Base-by-base conservation (phyloP, 2,888 invertebrate species). In the Ypsolopha scabrella region DNA sequence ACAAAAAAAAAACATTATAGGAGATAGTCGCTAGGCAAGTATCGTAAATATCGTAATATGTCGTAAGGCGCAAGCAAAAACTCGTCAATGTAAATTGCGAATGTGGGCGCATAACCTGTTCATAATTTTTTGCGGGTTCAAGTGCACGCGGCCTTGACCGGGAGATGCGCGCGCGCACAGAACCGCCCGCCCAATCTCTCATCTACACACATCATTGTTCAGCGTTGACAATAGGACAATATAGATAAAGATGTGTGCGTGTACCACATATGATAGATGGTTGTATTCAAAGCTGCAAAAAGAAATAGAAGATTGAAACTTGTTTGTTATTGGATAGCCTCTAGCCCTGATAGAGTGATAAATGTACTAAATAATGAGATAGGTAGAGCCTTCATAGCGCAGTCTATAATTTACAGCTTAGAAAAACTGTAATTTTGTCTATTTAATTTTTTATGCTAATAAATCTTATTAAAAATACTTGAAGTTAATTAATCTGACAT, bases 141-240 rank as follows among this genome's bases (percentile, higher is more conserved):
- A 72, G 75, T 80, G 78, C 76, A 76, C 66, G 73, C 69, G 83
- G 63, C 85, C 85, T 86, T 86, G 85, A 82, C 85, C 82, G 71
- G 63, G 67, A 67, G 70, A 8, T 13, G 38, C 60, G 62, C 62
- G 54, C 52, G 56, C 54, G 63, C 64, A 69, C 70, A 79, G 68
- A 75, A 82, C 24, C 24, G 24, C 24, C 24, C 24, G 24, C 24
- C 24, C 24, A 24, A 78, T 68, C 63, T 60, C 48, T 49, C 51
- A 54, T 54, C 50, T 50, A 43, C 47, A 50, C 41, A 51, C 48
- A 44, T 45, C 39, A 34, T 24, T 24, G 24, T 24, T 24, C 24
- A 46, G 11, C 34, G 24, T 14, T 38, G 49, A 49, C 49, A 41
- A 33, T 49, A 36, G 10, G 11, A 43, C 11, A n/a, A 13, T 8